Evolutionary conservation across 2,797 vertebrate genomes (phyloP), one percentile per base, ranked within the genome.

Genomic region (Fringilla coelebs): DNA sequence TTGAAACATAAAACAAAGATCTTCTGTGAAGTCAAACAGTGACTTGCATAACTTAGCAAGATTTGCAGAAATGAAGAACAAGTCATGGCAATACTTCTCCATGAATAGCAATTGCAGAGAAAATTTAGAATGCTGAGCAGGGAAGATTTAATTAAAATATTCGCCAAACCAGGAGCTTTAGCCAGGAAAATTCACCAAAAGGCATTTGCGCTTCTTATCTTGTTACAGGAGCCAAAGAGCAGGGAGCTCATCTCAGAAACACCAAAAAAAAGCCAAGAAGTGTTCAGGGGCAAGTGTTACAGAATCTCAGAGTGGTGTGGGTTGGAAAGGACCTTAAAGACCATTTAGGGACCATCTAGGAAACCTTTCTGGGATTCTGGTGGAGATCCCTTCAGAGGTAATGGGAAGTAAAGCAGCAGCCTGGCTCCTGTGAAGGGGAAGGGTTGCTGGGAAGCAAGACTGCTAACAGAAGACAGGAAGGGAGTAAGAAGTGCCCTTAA

Each of bases 1-100:
- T 9, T 75, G 92, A 73, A 91, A 89, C 40, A 32, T 13, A 66
- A 90, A 63, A 41, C 48, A 77, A 85, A 75, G 49, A 52, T 61
- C 55, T 84, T 80, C 79, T 61, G 17, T 88, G 66, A 40, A 75
- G 43, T 58, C 78, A 79, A 89, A 83, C 25, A 41, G 45, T 17
- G 19, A 49, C 55, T 62, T 70, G 72, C 78, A 52, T 55, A 73
- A 77, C 67, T 86, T 58, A 34, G 21, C 36, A 46, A 84, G 54
- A 91, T 78, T 16, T 77, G 76, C 63, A 80, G 84, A 71, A 86
- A 77, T 19, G 63, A 72, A 70, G 41, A 63, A 61, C 57, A 72
- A 91, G 58, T 90, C 38, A 26, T 5, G 21, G 66, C 80, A 79
- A 54, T 45, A 18, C 80, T 85, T 68, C 13, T 67, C 63, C 73